Conservation (phyloP, 2,888 invertebrate species). For the Thera britannica region DNA sequence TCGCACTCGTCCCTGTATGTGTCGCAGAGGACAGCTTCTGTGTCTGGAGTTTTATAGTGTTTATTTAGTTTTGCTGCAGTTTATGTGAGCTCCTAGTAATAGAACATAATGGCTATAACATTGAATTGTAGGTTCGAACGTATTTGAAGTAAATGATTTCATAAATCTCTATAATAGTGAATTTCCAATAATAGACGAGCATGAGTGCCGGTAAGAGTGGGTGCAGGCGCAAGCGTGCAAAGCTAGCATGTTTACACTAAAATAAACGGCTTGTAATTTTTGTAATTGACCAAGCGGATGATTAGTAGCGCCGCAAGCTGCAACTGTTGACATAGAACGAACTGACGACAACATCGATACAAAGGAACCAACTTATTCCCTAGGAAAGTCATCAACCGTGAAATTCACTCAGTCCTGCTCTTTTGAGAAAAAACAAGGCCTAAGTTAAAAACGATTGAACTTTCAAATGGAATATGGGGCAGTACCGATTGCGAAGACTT, state of each 20-base stretch:
- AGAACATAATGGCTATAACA: background rate
- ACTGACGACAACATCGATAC: slow-evolving; percentile 25
- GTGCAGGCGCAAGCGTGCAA: slow-evolving; percentile 41
- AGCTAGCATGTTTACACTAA: slow-evolving; percentile 24
- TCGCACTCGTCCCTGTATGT: slow-evolving; percentile 86
- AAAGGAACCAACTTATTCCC: slow-evolving; percentile 19
- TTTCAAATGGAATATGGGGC: slow-evolving; percentile 8
- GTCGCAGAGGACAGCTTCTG: slow-evolving; percentile 75
- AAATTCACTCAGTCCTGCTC: background rate
- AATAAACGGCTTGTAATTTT: slow-evolving; percentile 3
- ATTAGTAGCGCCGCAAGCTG: slow-evolving; percentile 25
- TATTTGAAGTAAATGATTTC: background rate
- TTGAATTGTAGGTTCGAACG: background rate
- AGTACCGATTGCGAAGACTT: slow-evolving; percentile 48
- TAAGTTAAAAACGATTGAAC: slow-evolving; percentile 1
- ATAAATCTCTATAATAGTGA: too few relatives aligned
- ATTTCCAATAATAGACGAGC: slow-evolving; percentile 22
- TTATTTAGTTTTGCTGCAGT: background rate
- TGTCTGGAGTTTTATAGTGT: background rate
- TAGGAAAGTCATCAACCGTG: slow-evolving; percentile 4
- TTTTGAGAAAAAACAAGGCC: background rate
- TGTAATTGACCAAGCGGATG: slow-evolving; percentile 13
- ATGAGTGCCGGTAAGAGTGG: slow-evolving; percentile 32
- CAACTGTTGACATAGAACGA: slow-evolving; percentile 18
- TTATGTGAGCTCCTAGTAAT: background rate